Evolutionary conservation across 2,797 vertebrate genomes (phyloP).

Genomic region (Megalops cyprinoides): DNA sequence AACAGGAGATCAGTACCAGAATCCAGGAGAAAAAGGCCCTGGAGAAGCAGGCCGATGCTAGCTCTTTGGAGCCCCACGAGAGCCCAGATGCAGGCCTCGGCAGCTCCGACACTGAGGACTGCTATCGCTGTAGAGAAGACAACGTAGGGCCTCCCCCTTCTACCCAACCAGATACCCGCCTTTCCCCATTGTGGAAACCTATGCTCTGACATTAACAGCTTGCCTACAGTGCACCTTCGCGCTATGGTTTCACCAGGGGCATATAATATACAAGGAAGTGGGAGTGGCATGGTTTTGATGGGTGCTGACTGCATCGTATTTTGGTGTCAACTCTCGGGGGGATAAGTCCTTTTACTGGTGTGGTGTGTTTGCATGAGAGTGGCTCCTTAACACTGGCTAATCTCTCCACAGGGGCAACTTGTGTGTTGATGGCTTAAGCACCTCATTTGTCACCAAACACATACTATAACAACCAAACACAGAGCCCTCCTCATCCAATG

Average conservation of each 20-base stretch:
- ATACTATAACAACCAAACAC: background rate
- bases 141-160: conserved; percentile 81
- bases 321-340: background rate
- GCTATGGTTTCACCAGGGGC: background rate
- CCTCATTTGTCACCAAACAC: background rate
- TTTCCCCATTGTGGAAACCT: conserved; percentile 24
- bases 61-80: conserved; percentile 53
- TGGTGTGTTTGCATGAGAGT: background rate
- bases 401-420: background rate
- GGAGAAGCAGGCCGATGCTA: conserved; percentile 73
- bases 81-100: conserved; percentile 57
- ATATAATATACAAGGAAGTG: background rate
- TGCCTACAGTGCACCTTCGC: background rate
- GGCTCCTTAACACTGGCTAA: background rate
- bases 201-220: conserved; percentile 19
- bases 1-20: conserved; percentile 92
- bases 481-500: no score
- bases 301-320: background rate
- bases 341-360: background rate
- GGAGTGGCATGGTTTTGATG: background rate
- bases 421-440: background rate
- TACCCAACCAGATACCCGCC: conserved; percentile 52
- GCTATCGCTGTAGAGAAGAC: conserved; percentile 73
- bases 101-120: conserved; percentile 72
- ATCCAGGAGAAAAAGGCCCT: conserved; percentile 88